phyloP scores from a whole-genome alignment of 2,797 vertebrate genomes.

The Sebastolobus altivelis region DNA sequence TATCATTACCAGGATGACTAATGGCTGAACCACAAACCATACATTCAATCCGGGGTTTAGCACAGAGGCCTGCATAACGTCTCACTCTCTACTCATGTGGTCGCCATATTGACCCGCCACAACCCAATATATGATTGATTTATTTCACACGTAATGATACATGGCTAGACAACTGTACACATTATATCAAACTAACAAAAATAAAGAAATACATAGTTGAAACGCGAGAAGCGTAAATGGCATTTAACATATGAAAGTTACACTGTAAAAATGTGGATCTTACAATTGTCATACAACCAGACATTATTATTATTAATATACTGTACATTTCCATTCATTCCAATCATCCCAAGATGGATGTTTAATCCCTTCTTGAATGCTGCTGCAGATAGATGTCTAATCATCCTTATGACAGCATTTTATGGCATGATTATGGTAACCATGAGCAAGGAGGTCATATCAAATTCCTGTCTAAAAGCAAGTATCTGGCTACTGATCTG shows the following conservation, averaged over 20 bases:
- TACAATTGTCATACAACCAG: conserved; percentile 87
- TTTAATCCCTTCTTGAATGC: conserved; percentile 78
- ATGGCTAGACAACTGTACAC: conserved; percentile 88
- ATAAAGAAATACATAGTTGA: conserved; percentile 86
- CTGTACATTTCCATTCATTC: conserved; percentile 85
- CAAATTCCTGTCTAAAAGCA: conserved; percentile 83
- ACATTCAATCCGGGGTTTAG: conserved; percentile 72
- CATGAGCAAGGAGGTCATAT: conserved; percentile 82
- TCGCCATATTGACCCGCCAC: conserved; percentile 80
- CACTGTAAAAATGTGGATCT: conserved; percentile 86
- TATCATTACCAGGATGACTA: conserved; percentile 76
- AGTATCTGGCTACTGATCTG: conserved; percentile 82
- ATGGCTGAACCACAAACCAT: conserved; percentile 74
- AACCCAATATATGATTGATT: conserved; percentile 86
- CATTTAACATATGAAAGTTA: conserved; percentile 87
- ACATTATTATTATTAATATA: conserved; percentile 87
- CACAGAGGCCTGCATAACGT: conserved; percentile 62
- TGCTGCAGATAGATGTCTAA: conserved; percentile 73
- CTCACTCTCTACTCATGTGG: conserved; percentile 64
- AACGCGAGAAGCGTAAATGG: conserved; percentile 86
- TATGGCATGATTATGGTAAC: conserved; percentile 81
- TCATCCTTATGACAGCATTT: conserved; percentile 78
- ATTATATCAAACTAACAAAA: conserved; percentile 88
- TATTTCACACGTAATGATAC: conserved; percentile 88
- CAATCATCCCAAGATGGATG: conserved; percentile 79